Conservation (phyloP, 1,140 invertebrate species). For the Macrocentrus cingulum region DNA sequence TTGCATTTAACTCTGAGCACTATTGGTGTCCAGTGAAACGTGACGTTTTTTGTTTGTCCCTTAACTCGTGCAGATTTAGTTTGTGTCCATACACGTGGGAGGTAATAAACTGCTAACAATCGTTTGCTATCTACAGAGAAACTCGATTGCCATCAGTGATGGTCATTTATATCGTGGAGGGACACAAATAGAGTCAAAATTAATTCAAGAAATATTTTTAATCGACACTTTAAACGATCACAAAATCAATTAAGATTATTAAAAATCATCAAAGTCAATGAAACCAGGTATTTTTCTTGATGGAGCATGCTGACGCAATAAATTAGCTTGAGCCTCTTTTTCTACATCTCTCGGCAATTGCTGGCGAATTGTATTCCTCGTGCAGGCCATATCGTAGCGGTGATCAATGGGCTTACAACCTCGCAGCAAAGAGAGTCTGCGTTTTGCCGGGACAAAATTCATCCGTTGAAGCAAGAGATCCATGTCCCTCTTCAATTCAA, state of each 20-base stretch:
- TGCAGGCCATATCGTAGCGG: constrained; percentile 34
- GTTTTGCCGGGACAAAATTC: constrained; percentile 36
- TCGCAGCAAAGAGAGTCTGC: constrained; percentile 46
- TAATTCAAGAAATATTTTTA: background rate
- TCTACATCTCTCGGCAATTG: constrained; percentile 29
- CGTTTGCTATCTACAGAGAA: no score
- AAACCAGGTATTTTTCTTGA: constrained; percentile 34
- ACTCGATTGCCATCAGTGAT: no score
- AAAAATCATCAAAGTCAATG: constrained; percentile 39
- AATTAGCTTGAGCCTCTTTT: constrained; percentile 26
- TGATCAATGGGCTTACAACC: constrained; percentile 44
- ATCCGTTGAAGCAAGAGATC: constrained; percentile 41
- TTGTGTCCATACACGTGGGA: no score
- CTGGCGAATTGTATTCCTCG: constrained; percentile 35
- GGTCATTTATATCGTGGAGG: background rate
- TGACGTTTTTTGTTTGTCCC: no score
- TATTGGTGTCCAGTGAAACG: no score
- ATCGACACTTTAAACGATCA: no score
- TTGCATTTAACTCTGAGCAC: no score
- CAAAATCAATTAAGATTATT: no score
- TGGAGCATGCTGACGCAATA: constrained; percentile 32
- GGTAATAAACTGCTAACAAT: no score
- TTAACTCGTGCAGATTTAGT: no score
- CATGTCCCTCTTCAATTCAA: constrained; percentile 34
- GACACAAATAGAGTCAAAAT: background rate